Base-by-base conservation (phyloP, 2,113 vertebrate species). In the Poeciliopsis turrubarensis region DNA sequence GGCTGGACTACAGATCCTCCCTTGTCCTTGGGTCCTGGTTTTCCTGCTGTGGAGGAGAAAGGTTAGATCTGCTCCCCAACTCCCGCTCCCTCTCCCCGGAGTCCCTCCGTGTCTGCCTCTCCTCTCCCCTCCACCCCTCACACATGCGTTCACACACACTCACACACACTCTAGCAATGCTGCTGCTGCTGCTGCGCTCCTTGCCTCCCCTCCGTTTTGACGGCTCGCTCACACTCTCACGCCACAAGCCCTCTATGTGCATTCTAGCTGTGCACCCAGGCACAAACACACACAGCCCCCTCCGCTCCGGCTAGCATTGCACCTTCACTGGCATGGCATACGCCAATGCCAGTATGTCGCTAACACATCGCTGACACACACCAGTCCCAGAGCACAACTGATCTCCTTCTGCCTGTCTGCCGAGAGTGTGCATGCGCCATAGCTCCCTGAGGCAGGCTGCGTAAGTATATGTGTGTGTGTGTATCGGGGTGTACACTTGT, bases 141-240 rank as follows among this genome's bases (percentile, higher is more conserved):
- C 84, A 86, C 87, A 87, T 84, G 81, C 75, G 60, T 86, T 85
- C 85, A 74, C 80, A 76, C 80, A 78, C 89, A 68, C 87, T 82
- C 82, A 82, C 87, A 87, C 83, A 85, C 86, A 75, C 87, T 81
- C 84, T 68, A 75, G 63, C 80, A 81, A 80, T 32, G 78, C 77
- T 80, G 27, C 80, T 81, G 75, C 81, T 85, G 79, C 78, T 86
- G 79, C 89, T 89, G 79, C 19, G 79, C 78, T 88, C 74, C 74
- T 82, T 81, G 79, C 84, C 78, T 90, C 86, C 86, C 89, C 90
- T 89, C 86, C 90, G 89, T 89, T 92, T 90, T 91, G 90, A 91
- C 77, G 73, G 73, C 85, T 91, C 60, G 79, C 90, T 89, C 89
- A 75, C 87, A 84, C 84, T 87, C 84, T 80, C 81, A 83, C 85